These are phyloP conservation scores for Bembecia ichneumoniformis DNA, from an alignment of 2,888 invertebrate species.

Conservation along the genomic window DNA sequence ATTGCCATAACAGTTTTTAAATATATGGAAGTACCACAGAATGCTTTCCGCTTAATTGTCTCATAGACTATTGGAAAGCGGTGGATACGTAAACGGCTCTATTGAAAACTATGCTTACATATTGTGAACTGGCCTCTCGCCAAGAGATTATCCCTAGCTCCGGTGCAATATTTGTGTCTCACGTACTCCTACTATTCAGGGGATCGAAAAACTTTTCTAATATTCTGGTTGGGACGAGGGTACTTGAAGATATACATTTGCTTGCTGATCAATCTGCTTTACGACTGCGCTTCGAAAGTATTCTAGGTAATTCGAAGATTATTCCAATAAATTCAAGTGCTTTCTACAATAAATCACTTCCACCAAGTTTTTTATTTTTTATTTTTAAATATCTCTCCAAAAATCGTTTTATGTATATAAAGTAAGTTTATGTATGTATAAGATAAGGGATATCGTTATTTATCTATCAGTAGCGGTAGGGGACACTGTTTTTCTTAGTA, in stretches of 20 bases:
- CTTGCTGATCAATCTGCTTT: slow-evolving; percentile 25
- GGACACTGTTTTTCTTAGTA: too few relatives aligned
- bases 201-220: slow-evolving; percentile 70
- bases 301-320: too few relatives aligned
- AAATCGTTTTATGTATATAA: too few relatives aligned
- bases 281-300: slow-evolving; percentile 5
- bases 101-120: slow-evolving; percentile 54
- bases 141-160: slow-evolving; percentile 55
- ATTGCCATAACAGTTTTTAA: too few relatives aligned
- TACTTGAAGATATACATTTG: slow-evolving; percentile 38
- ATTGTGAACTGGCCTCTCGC: slow-evolving; percentile 61
- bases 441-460: too few relatives aligned
- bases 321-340: too few relatives aligned
- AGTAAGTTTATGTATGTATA: too few relatives aligned
- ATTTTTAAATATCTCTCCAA: too few relatives aligned
- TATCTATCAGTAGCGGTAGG: too few relatives aligned
- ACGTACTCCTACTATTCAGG: slow-evolving; percentile 55
- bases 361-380: too few relatives aligned
- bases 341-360: too few relatives aligned
- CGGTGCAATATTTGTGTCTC: slow-evolving; percentile 62
- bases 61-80: slow-evolving; percentile 5
- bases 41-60: slow-evolving; percentile 5
- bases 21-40: background rate
- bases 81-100: slow-evolving; percentile 22
- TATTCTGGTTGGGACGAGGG: slow-evolving; percentile 52